Evolutionary conservation across 2,113 vertebrate genomes (phyloP), one percentile per base, ranked within the genome.

Genomic region (Hyla sarda): DNA sequence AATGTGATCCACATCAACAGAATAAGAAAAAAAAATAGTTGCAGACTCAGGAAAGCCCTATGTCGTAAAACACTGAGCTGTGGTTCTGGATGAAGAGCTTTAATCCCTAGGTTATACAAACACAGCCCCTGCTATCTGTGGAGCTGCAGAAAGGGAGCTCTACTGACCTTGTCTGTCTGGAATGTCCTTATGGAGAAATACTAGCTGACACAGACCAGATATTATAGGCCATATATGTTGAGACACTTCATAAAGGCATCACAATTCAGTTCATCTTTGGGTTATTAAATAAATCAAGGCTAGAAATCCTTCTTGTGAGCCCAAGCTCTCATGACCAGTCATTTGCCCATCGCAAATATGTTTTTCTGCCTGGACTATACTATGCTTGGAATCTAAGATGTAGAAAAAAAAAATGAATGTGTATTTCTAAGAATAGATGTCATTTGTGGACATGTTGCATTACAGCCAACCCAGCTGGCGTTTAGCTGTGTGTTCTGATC

Each of bases 91-190:
- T 83, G 74, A 60, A 74, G 48, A 45, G 37, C 67, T 74, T 74
- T 82, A 82, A 69, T 82, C 60, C 80, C 50, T 30, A 30, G 69
- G 82, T 74, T 83, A 83, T 23, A 47, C 82, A 83, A 83, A 74
- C 69, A 83, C 8, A 23, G 80, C 56, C 78, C 23, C 21, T 62
- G 28, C 69, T 83, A 75, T 74, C 30, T 34, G 69, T 28, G 32
- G 67, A 73, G 67, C 14, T 9, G 50, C 48, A 56, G 48, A 73
- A 72, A 83, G 14, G 2, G 30, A 83, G 30, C 28, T 73, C 21
- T 25, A 17, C 50, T 83, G 82, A 83, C 82, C 82, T 83, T 74
- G 82, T 74, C 82, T 74, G 50, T 74, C 69, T 83, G 47, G 82
- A 83, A 83, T 83, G 69, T 83, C 16, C 50, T 83, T 83, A 45